Evolutionary conservation across 2,888 invertebrate genomes (phyloP).

Genomic region (Bombylius major): DNA sequence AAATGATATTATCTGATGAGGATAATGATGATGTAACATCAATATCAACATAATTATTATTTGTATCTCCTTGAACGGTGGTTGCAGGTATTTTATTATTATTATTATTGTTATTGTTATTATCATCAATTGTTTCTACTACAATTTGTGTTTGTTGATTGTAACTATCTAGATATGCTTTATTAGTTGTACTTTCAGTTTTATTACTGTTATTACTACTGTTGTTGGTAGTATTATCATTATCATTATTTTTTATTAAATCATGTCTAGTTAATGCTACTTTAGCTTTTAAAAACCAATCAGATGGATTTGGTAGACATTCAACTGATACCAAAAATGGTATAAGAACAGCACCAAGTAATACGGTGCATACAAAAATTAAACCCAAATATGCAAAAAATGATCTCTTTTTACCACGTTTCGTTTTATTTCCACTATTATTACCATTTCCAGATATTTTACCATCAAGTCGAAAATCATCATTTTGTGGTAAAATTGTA

Average conservation of each 20-base stretch:
- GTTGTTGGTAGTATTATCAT: not conserved
- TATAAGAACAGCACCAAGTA: conserved; percentile 33
- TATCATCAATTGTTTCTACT: no score
- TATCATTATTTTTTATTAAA: not conserved
- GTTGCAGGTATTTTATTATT: conserved; percentile 1
- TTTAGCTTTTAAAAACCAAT: conserved; percentile 32
- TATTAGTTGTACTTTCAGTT: conserved; percentile 16
- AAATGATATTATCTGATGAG: not conserved
- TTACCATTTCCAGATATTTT: conserved; percentile 43
- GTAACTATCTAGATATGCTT: conserved; percentile 13
- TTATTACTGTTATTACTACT: not conserved
- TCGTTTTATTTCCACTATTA: conserved; percentile 28
- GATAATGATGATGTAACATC: not conserved
- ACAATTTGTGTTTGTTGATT: not conserved
- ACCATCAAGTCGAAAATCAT: conserved; percentile 49
- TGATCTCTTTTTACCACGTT: conserved; percentile 24
- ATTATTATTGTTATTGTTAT: not conserved
- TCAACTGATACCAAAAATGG: conserved; percentile 34
- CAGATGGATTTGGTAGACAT: conserved; percentile 31
- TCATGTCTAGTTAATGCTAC: not conserved
- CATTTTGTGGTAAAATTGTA: conserved; percentile 59
- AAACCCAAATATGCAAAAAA: conserved; percentile 34
- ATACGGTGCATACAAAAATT: conserved; percentile 34
- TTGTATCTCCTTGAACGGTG: not conserved
- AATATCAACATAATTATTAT: not conserved